These are phyloP conservation scores for Centruroides vittatus DNA, from an alignment of 1,140 invertebrate genomes.

Conservation along the genomic window DNA sequence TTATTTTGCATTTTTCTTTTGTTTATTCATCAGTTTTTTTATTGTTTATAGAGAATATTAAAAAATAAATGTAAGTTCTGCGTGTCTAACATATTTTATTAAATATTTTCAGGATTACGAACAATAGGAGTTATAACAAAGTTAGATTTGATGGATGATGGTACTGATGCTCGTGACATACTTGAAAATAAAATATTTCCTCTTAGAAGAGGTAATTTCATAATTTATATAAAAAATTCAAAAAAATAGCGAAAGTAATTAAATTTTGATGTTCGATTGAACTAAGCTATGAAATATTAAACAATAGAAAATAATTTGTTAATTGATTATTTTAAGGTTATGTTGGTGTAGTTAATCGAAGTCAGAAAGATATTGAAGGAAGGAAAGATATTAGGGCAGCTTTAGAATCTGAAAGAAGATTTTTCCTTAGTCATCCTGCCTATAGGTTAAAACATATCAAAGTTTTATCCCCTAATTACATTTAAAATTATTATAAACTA, in stretches of 20 bases:
- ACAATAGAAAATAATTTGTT: too few relatives aligned
- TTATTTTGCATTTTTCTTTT: too few relatives aligned
- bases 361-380: conserved; percentile 40
- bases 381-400: conserved; percentile 37
- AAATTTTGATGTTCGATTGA: too few relatives aligned
- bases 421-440: conserved; percentile 27
- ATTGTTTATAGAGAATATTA: too few relatives aligned
- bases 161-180: conserved; percentile 22
- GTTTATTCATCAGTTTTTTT: too few relatives aligned
- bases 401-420: conserved; percentile 36
- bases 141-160: conserved; percentile 23
- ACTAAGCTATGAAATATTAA: too few relatives aligned
- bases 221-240: too few relatives aligned
- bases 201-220: conserved; percentile 13
- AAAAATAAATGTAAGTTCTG: too few relatives aligned
- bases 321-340: conserved; percentile 20
- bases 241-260: too few relatives aligned
- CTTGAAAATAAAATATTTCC: conserved; percentile 17
- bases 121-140: conserved; percentile 24
- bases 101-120: conserved; percentile 25
- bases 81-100: too few relatives aligned
- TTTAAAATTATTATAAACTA: too few relatives aligned
- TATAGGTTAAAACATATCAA: background rate
- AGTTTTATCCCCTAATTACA: too few relatives aligned
- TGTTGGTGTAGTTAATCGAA: conserved; percentile 40